Evolutionary conservation across 2,797 vertebrate species (phyloP).

Genomic region (Onychomys arenicola): DNA sequence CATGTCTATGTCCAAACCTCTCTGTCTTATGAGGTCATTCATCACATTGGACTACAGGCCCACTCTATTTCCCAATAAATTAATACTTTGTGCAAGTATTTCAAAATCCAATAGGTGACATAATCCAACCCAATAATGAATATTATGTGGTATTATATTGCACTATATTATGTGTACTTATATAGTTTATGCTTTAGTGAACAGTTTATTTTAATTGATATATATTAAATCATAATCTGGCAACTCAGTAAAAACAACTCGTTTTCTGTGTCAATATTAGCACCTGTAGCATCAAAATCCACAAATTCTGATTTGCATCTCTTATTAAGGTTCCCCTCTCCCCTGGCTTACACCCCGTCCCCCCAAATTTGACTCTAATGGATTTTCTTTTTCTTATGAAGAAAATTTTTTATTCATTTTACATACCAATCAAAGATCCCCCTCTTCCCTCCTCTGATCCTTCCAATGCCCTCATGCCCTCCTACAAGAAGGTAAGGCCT

Average conservation of each 20-base stretch:
- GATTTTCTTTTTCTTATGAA: neutral
- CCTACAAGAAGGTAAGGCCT: no score
- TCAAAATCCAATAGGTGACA: neutral
- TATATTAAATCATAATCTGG: slow-evolving; percentile 7
- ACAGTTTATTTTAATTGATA: neutral
- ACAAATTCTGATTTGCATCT: neutral
- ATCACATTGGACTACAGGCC: neutral
- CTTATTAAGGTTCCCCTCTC: neutral
- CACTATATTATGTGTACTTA: neutral
- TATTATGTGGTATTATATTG: neutral
- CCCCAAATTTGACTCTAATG: neutral
- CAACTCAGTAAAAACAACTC: neutral
- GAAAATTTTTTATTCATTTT: no score
- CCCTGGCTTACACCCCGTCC: fast-evolving
- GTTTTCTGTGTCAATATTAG: neutral
- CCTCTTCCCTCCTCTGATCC: no score
- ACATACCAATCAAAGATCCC: no score
- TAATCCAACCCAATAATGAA: neutral
- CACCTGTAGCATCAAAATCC: neutral
- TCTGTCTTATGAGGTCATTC: neutral
- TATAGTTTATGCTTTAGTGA: neutral
- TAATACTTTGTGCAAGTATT: neutral
- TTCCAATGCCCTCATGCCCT: no score
- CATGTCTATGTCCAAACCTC: neutral
- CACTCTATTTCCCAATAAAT: slow-evolving; percentile 21